Evolutionary conservation across 1,140 invertebrate species (phyloP).

Genomic region (Heliconius himera): DNA sequence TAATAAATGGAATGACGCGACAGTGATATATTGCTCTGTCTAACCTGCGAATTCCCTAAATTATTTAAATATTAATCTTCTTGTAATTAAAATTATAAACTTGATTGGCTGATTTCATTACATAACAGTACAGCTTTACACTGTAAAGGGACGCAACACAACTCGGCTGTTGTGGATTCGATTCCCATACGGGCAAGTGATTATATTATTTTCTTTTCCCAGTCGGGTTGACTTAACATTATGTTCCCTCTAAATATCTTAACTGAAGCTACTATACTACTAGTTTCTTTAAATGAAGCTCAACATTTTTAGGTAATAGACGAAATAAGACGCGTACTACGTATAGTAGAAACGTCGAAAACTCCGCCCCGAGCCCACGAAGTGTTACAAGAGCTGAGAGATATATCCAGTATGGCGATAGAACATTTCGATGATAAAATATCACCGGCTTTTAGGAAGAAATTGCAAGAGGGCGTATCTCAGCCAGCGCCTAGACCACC

Average conservation of each 20-base stretch:
- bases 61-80: too few species aligned
- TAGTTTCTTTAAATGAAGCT: too few species aligned
- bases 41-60: too few species aligned
- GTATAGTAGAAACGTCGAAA: conserved; percentile 85
- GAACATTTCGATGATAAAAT: conserved; percentile 98
- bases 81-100: too few species aligned
- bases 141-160: not conserved
- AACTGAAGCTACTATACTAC: too few species aligned
- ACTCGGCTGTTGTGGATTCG: not conserved
- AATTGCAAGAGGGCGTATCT: conserved; percentile 53
- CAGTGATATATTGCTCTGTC: too few species aligned
- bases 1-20: too few species aligned
- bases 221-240: too few species aligned
- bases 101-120: too few species aligned
- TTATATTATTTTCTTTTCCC: too few species aligned
- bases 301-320: conserved; percentile 88
- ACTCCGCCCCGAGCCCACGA: conserved; percentile 90
- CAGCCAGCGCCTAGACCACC: conserved; percentile 48
- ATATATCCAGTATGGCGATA: conserved; percentile 98
- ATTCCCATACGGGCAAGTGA: not conserved
- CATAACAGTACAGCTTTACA: not conserved
- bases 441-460: conserved; percentile 64
- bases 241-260: too few species aligned
- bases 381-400: conserved; percentile 92
- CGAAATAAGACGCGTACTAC: conserved; percentile 90